Base-by-base conservation (phyloP, 2,113 vertebrate species). In the Coptodon rendalli region DNA sequence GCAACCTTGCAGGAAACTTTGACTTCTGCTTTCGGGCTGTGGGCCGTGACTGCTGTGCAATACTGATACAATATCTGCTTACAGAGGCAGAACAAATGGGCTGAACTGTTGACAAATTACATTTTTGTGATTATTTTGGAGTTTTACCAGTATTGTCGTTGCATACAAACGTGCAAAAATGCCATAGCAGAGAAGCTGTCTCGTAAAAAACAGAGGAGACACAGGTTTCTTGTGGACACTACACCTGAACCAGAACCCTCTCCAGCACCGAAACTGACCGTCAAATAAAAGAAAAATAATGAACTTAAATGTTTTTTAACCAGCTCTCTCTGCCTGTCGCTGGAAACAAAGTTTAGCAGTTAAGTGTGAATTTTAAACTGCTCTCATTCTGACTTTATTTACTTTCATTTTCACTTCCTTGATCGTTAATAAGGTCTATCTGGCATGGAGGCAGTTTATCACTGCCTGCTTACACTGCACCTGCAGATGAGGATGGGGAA, bases 351-450 rank as follows among this genome's bases (percentile, higher is more conserved):
- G 93, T 92, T 88, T 82, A 66, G 6, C 86, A 59, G 12, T 12
- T 6, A 86, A 22, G 84, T 93, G 91, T 91, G 45, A 92, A 91
- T 88, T 82, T 12, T 45, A 81, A 53, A 9, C 19, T 17, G 31
- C 40, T 80, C 16, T 48, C 14, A 31, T 29, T 78, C 13, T 80
- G 50, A 78, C 10, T 34, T 83, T 56, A 68, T 29, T 34, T 80
- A 16, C 40, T 76, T 36, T 87, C 24, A 80, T 61, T 93, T 91
- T 89, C 80, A 84, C 53, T 90, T 84, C 84, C 45, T 81, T 19
- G 29, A 29, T 13, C 83, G n/a, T 66, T 56, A 71, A 87, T 48
- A 40, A 83, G 34, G 34, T 66, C 16, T 16, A n/a, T 7, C 48
- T 31, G 5, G 5, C 16, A 29, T 16, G 27, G 5, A 59, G 29